Evolutionary conservation across 2,888 invertebrate genomes (phyloP), one percentile per base, ranked within the genome.

Genomic region (Agonopterix subpropinquella): DNA sequence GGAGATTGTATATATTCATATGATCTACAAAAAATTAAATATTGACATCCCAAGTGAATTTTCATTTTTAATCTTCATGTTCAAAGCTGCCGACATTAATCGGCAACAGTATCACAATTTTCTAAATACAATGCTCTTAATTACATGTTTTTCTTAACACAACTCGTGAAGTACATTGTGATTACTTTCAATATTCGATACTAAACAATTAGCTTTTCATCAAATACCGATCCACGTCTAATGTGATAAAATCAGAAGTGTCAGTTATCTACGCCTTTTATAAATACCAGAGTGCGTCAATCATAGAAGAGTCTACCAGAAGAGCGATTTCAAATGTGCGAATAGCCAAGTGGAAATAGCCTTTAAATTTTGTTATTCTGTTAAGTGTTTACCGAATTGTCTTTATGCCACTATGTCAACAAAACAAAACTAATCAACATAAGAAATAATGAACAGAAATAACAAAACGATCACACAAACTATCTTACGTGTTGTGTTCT

Each of bases 321-420:
- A 36, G 39, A 46, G 44, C 42, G 11, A 18, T 46, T 45, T 53
- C 44, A 62, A 62, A 58, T 59, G 70, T 73, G 74, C 69, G 57
- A 59, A 61, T 61, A 63, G 70, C 73, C 64, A 11, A 11, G 62
- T 67, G 76, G 74, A 75, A 65, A 65, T 67, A 28, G 28, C 28
- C 28, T 65, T 64, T 4, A 18, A 47, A 44, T 47, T 42, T 61
- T 62, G 58, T 53, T 58, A 64, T 65, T 63, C 61, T 59, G 50
- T 47, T 56, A 58, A 56, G 71, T 75, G 74, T 65, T 65, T 73
- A 67, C 69, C 73, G 68, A 68, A 71, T 62, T 57, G 56, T 67
- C 58, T 73, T 74, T 78, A 85, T 86, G 85, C 85, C 86, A 86
- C 78, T 82, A 84, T 86, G 84, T 85, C 84, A 79, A 67, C 65